Base-by-base conservation (phyloP, 2,797 vertebrate species). In the Dendrocincla fuliginosa region DNA sequence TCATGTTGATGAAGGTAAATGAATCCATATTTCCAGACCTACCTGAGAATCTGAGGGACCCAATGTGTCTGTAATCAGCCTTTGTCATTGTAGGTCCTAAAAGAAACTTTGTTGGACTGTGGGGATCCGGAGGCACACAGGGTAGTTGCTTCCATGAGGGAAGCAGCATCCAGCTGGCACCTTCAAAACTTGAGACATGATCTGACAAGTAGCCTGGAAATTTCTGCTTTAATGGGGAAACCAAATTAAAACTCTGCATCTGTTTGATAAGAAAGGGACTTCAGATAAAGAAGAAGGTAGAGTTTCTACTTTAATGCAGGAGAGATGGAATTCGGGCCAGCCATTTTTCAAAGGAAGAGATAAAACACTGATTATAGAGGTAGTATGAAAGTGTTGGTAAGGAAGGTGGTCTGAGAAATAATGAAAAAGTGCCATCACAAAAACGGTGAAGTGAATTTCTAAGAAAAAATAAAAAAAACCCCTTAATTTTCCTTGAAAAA, bases 1-100 rank as follows among this genome's bases (percentile, higher is more conserved):
- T 87, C 65, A 11, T 87, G 80, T 89, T 77, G 68, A 80, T 89
- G 86, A 93, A 89, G 56, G 78, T 89, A 96, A 85, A 93, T 94
- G 77, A 89, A 83, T 90, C 69, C 10, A 2, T 83, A 49, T 92
- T 90, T 96, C 61, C 61, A 89, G 55, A 65, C 42, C 46, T 20
- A 3, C 75, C 41, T 73, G 91, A 91, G 81, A 81, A 84, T 87
- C 46, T 75, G 68, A 87, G 57, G 55, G 57, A 73, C 10, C 28
- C 65, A 67, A n/a, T 18, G 6, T 61, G 44, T 33, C 65, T 3
- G 3, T 79, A 65, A 82, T 77, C 52, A 60, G 59, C 35, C 53
- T 89, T 46, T 68, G 10, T 75, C 6, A 1, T 78, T 59, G 50
- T 49, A 52, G 79, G 44, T 79, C 50, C 59, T 83, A 32, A 71